Percentiles rank a stretch among this genome's conserved stretches.
These are phyloP conservation scores for Pseudobourletiella spinata DNA, from an alignment of 1,140 invertebrate species.

Conservation along the genomic window DNA sequence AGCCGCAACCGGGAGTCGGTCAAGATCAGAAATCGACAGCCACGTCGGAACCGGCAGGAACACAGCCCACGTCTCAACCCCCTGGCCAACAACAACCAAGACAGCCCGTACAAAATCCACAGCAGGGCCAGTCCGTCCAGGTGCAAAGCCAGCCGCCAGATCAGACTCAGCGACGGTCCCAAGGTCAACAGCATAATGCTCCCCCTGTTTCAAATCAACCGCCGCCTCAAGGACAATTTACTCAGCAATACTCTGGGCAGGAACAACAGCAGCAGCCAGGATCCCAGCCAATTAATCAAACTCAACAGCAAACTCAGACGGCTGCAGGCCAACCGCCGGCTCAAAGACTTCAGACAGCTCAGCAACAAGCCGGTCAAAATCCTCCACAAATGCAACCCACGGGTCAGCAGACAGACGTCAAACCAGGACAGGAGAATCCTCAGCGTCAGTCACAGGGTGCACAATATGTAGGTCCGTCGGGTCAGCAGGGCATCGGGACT, in stretches of 20 bases:
- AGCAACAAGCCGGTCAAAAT: neutral
- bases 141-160: neutral
- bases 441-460: too few species aligned
- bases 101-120: neutral
- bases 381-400: neutral
- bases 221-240: neutral
- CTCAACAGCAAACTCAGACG: neutral
- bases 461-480: too few species aligned
- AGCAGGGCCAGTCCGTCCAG: neutral
- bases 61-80: neutral
- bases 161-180: neutral
- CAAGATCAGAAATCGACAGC: neutral
- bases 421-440: too few species aligned
- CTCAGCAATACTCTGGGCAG: neutral
- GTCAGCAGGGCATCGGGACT: too few species aligned
- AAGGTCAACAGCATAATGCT: neutral
- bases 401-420: neutral
- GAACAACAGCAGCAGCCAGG: neutral
- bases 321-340: too few species aligned
- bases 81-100: constrained; percentile 1
- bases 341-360: neutral
- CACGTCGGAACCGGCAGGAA: neutral
- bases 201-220: neutral
- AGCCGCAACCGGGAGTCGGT: neutral
- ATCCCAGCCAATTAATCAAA: too few species aligned